phyloP scores from a whole-genome alignment of 1,140 invertebrate species.

The Pseudomyrmex concolor region DNA sequence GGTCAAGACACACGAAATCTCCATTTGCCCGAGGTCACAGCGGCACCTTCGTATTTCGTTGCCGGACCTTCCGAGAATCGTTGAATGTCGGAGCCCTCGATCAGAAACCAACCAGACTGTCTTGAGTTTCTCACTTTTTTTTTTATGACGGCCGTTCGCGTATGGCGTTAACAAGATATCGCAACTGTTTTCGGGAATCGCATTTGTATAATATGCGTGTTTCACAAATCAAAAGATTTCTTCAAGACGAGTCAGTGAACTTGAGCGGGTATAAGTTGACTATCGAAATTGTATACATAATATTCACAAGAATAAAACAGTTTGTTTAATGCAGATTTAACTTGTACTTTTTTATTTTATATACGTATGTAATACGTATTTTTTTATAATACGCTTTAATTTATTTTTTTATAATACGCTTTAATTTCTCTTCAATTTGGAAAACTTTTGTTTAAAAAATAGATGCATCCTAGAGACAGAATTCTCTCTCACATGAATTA shows the following conservation, averaged over 20 bases:
- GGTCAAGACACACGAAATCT: conserved; percentile 80
- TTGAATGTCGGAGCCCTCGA: conserved; percentile 62
- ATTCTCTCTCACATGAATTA: neutral
- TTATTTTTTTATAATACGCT: no score
- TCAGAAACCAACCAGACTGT: conserved; percentile 70
- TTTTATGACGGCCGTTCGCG: conserved; percentile 67
- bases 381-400: neutral
- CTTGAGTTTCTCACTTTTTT: conserved; percentile 72
- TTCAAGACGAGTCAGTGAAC: neutral
- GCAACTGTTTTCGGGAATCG: conserved; percentile 58
- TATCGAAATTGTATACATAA: neutral
- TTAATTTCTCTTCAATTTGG: neutral
- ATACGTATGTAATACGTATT: neutral
- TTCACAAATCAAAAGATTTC: conserved; percentile 34
- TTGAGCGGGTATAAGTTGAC: neutral
- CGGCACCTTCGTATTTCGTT: conserved; percentile 71
- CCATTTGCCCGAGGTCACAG: conserved; percentile 73
- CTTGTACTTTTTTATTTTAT: neutral
- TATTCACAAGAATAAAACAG: neutral
- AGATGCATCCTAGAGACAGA: neutral
- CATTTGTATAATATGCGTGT: conserved; percentile 34
- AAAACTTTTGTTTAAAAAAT: neutral
- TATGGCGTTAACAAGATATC: conserved; percentile 70
- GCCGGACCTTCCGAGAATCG: conserved; percentile 76
- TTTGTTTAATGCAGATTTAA: no score